Conservation (phyloP, 2,113 vertebrate species). For the Artemisiospiza belli region DNA sequence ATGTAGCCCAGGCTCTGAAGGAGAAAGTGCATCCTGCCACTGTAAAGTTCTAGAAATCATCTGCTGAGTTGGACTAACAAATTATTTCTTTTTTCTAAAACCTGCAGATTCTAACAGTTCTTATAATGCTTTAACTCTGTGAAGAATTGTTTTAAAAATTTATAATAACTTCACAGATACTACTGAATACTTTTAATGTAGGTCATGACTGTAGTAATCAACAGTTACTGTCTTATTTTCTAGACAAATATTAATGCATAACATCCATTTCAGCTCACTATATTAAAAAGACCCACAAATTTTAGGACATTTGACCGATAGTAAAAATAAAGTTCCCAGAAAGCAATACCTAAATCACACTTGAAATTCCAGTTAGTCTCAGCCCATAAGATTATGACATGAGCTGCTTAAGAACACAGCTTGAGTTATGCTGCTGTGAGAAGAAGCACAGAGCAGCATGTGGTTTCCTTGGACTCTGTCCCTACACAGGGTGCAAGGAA, state of each 20-base stretch:
- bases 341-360: not conserved
- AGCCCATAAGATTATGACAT: not conserved
- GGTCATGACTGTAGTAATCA: not conserved
- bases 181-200: not conserved
- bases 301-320: not conserved
- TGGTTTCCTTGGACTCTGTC: not conserved
- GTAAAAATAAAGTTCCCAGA: not conserved
- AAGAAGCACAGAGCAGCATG: not conserved
- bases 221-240: not conserved
- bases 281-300: not conserved
- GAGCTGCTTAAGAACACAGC: not conserved
- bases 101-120: not conserved
- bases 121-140: not conserved
- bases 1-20: not conserved
- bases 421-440: not conserved
- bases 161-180: not conserved
- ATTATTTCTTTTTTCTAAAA: not conserved
- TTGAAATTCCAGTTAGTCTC: not conserved
- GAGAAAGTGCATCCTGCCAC: accelerated
- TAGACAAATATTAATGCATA: not conserved
- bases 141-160: not conserved
- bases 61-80: not conserved
- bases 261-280: not conserved
- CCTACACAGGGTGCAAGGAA: not conserved
- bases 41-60: not conserved